Base-by-base conservation (phyloP, 2,888 invertebrate species). In the Hanleya hanleyi region DNA sequence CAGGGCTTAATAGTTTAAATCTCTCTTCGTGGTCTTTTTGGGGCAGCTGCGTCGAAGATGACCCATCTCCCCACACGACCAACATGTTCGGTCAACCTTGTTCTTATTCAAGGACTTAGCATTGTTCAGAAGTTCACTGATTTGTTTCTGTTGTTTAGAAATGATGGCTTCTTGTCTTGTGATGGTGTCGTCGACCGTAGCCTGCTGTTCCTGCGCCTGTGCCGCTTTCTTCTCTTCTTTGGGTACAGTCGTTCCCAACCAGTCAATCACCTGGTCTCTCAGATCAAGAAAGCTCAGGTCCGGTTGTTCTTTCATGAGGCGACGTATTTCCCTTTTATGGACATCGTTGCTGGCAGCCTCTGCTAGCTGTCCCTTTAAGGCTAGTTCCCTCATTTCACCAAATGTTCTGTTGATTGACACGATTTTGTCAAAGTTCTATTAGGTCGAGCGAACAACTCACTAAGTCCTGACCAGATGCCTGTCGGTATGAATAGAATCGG, bases 401-500 rank as follows among this genome's bases (percentile, higher is more conserved):
- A 71, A 61, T 3, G 57, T 51, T n/a, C 5, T 18, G 26, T 71
- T 62, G 1, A 71, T 1, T 22, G 37, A 35, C 2, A 51, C n/a
- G 18, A 71, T 71, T 37, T 47, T 33, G 35, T 71, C 71, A 71
- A 6, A 71, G n/a, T 5, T 67, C 67, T 1, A 71, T 51, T 32
- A 71, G 51, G 18, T 47, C 29, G 6, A 71, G 26, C 9, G 71
- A 71, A 29, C 67, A 71, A 7, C 36, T 36, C 5, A 66, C 47
- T 1, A 70, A n/a, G 26, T 71, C 71, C 33, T 67, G 47, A 1
- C 47, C 70, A 9, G 32, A 6, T 33, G 36, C 32, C 36, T 71
- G 71, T 4, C 37, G 18, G 33, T 61, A 61, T 4, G 49, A 47
- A 37, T 67, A 67, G 32, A 71, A 71, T 3, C 37, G 47, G 29